Evolutionary conservation across 1,140 invertebrate species (phyloP).

Genomic region (Drosophila pandora): DNA sequence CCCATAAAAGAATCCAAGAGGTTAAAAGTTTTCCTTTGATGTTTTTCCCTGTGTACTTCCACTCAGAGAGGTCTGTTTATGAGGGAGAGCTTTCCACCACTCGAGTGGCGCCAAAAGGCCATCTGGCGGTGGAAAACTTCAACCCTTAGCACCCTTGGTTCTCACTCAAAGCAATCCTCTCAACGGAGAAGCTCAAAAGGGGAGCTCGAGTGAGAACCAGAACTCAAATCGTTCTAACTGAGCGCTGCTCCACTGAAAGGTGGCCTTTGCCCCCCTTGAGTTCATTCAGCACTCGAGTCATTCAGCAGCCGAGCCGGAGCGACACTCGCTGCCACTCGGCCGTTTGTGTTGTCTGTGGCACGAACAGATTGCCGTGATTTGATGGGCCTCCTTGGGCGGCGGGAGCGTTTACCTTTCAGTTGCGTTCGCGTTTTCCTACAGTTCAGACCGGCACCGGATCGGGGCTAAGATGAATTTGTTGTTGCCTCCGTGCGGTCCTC

Average conservation of each 20-base stretch:
- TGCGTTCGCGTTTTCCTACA: slow-evolving; percentile 80
- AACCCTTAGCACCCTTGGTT: slow-evolving; percentile 5
- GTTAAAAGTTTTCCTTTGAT: neutral
- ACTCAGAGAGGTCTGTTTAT: neutral
- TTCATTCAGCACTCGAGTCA: slow-evolving; percentile 24
- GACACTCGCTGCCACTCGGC: slow-evolving; percentile 28
- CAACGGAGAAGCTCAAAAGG: neutral
- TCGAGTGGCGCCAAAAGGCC: slow-evolving; percentile 53
- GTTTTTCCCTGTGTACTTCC: slow-evolving; percentile 7
- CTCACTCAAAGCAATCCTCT: slow-evolving; percentile 22
- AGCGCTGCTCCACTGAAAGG: neutral
- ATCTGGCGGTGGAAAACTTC: slow-evolving; percentile 39
- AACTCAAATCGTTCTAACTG: neutral
- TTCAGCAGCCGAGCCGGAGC: slow-evolving; percentile 9
- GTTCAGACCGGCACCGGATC: slow-evolving; percentile 74
- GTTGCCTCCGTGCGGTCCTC: slow-evolving; percentile 34
- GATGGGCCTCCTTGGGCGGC: slow-evolving; percentile 55
- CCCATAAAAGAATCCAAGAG: too few relatives aligned
- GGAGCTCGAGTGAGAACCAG: too few relatives aligned
- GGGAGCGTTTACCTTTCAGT: slow-evolving; percentile 83
- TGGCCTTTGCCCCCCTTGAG: neutral
- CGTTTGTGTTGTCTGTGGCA: slow-evolving; percentile 67
- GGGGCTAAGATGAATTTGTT: slow-evolving; percentile 30
- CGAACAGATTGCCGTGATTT: slow-evolving; percentile 72
- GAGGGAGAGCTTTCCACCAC: slow-evolving; percentile 36